phyloP scores from a whole-genome alignment of 2,888 invertebrate species.

The Mythimna pallens region DNA sequence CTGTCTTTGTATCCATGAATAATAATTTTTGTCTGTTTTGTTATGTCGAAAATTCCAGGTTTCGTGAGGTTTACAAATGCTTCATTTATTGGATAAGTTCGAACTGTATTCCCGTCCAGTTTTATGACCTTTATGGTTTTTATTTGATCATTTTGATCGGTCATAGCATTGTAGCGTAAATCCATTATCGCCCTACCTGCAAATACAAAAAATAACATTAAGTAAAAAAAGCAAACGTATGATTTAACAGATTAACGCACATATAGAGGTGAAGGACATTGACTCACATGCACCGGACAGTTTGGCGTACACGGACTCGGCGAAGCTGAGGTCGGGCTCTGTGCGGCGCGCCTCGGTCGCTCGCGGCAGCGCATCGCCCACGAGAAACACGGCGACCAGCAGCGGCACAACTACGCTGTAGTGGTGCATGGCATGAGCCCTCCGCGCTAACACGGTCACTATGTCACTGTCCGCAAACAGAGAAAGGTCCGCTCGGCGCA shows the following conservation, averaged over 20 bases:
- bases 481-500: slow-evolving; percentile 83
- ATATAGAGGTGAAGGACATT: slow-evolving; percentile 65
- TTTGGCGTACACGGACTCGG: slow-evolving; percentile 83
- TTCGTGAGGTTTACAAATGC: slow-evolving; percentile 80
- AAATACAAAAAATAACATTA: slow-evolving; percentile 54
- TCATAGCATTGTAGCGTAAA: slow-evolving; percentile 78
- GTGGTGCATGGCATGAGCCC: slow-evolving; percentile 84
- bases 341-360: slow-evolving; percentile 59
- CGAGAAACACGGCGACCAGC: slow-evolving; percentile 70
- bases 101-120: slow-evolving; percentile 73
- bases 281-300: slow-evolving; percentile 88
- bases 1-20: slow-evolving; percentile 88
- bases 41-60: slow-evolving; percentile 82
- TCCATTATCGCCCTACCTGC: slow-evolving; percentile 88
- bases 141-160: slow-evolving; percentile 77
- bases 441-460: slow-evolving; percentile 86
- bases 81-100: slow-evolving; percentile 81
- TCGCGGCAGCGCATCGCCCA: slow-evolving; percentile 63
- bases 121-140: slow-evolving; percentile 85
- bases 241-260: slow-evolving; percentile 29
- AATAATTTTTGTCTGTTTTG: slow-evolving; percentile 86
- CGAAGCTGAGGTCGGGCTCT: slow-evolving; percentile 79
- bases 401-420: slow-evolving; percentile 72
- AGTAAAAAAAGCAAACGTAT: slow-evolving; percentile 12
- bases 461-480: slow-evolving; percentile 85